Base-by-base conservation (phyloP, 2,888 invertebrate genomes). In the Quadroppia sp. region DNA sequence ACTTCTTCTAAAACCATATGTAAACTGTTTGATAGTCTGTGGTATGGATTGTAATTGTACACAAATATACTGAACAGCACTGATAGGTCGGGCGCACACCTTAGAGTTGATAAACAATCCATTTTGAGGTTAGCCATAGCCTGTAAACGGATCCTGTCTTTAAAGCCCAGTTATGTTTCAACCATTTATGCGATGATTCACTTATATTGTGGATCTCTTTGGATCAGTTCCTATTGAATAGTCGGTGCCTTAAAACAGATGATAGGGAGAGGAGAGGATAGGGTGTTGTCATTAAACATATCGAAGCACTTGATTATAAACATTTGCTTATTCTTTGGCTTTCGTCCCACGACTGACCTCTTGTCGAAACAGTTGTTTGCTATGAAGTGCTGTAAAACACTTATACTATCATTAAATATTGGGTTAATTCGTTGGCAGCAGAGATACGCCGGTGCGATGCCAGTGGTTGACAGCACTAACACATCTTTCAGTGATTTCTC, bases 271-370 rank as follows among this genome's bases (percentile, higher is more conserved):
- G 30, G 9, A 59, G 59, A 59, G 30, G 9, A 59, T 28, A 59
- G 59, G 59, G 59, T 59, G 59, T 59, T 59, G 59, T 59, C 59
- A 59, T 59, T 59, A 59, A 59, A 59, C 28, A 30, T 7, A 2
- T 30, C 30, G 59, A 30, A 23, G 25, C 4, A 36, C 11, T 11
- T 36, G 36, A 4, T 7, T 11, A 36, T 11, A 36, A 45, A 45
- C 45, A 15, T 36, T 36, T 36, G 9, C 36, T 36, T 36, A 36
- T 36, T 36, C 36, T 7, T 20, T 23, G 6, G 15, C 13, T 30
- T 25, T 59, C 59, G 9, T 25, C 59, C 59, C 32, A 59, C 59
- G 59, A 59, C 59, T 59, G 59, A 59, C 59, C 59, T 59, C 59
- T 30, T 59, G 59, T 59, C 59, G 59, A 20, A 59, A 59, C 25